Percentiles rank a stretch among this genome's conserved stretches.
Conservation (phyloP, 2,888 invertebrate genomes). For the Caprella mutica region DNA sequence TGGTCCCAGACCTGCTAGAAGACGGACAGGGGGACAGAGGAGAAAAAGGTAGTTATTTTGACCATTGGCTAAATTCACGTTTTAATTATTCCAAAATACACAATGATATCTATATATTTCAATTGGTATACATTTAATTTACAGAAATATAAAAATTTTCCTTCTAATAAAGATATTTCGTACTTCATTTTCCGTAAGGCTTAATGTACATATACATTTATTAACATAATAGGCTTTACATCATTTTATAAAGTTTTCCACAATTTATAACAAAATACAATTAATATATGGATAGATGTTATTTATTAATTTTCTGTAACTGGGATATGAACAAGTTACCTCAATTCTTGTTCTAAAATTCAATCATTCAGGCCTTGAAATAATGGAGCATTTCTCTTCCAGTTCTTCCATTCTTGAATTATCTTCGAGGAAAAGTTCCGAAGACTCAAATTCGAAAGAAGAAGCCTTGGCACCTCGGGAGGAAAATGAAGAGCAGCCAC, state of each 20-base stretch:
- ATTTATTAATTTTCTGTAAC: neutral
- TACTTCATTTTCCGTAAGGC: too few relatives aligned
- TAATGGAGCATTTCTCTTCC: neutral
- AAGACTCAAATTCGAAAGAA: too few relatives aligned
- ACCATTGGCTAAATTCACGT: neutral
- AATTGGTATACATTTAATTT: slow-evolving; percentile 2
- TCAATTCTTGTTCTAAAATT: neutral
- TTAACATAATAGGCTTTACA: too few relatives aligned
- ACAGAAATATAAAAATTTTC: too few relatives aligned
- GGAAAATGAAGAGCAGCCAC: too few relatives aligned
- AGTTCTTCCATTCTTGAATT: too few relatives aligned
- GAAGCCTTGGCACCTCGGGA: too few relatives aligned
- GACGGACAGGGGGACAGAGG: neutral
- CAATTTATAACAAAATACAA: neutral
- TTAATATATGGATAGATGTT: slow-evolving; percentile 1
- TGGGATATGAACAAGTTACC: neutral
- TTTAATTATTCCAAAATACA: too few relatives aligned
- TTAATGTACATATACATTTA: slow-evolving; percentile 3
- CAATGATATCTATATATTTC: slow-evolving; percentile 4
- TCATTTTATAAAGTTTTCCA: neutral
- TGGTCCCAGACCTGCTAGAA: slow-evolving; percentile 1
- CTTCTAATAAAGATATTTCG: too few relatives aligned
- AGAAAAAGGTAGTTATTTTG: neutral
- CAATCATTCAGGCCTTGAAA: neutral
- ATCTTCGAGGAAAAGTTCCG: too few relatives aligned